These are phyloP conservation scores for Orthosia cruda DNA, from an alignment of 2,888 invertebrate genomes.

Conservation along the genomic window DNA sequence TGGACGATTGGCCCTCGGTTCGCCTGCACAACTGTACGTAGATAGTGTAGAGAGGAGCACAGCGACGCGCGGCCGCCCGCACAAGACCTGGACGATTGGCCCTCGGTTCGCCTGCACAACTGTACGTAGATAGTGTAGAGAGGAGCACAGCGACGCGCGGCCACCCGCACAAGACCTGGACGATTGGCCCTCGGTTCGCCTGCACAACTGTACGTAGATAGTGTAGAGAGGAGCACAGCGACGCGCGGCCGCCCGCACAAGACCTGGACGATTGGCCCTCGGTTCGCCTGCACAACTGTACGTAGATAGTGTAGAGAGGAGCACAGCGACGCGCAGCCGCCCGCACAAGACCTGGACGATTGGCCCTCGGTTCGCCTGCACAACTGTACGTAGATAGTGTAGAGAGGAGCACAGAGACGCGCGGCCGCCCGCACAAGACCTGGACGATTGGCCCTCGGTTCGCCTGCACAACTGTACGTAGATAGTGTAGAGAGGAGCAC, in stretches of 20 bases:
- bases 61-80: too few species aligned
- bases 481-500: background rate
- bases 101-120: conserved; percentile 58
- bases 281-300: conserved; percentile 76
- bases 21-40: conserved; percentile 74
- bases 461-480: conserved; percentile 11
- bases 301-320: background rate
- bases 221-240: background rate
- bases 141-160: too few species aligned
- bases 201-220: conserved; percentile 69
- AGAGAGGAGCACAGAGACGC: background rate
- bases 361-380: conserved; percentile 83
- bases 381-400: conserved; percentile 66
- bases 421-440: too few species aligned
- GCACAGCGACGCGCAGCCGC: too few species aligned
- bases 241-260: too few species aligned
- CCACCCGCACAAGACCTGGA: background rate
- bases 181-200: conserved; percentile 81
- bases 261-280: conserved; percentile 81
- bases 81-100: background rate
- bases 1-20: conserved; percentile 84
- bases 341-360: conserved; percentile 67
- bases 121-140: conserved; percentile 8
- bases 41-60: conserved; percentile 13
- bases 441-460: conserved; percentile 59